Conservation (phyloP, 92 coral and sea anemone species). For the Paramuricea clavata region DNA sequence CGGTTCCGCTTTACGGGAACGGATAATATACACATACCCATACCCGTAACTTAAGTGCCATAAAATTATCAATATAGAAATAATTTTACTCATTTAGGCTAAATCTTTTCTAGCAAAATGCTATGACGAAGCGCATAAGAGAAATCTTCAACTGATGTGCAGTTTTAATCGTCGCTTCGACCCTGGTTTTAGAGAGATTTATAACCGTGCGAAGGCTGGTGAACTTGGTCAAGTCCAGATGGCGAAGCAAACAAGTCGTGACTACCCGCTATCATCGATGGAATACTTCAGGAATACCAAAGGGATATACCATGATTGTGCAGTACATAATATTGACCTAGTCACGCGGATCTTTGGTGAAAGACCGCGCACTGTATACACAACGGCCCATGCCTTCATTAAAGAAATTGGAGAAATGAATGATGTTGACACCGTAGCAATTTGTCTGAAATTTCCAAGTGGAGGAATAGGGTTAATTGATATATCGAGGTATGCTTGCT, state of each 20-base stretch:
- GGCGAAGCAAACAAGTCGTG: slow-evolving; percentile 84
- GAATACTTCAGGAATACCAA: slow-evolving; percentile 76
- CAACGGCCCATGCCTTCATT: slow-evolving; percentile 79
- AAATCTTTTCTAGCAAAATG: slow-evolving; percentile 69
- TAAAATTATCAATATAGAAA: no score
- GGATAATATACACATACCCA: no score
- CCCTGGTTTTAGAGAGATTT: slow-evolving; percentile 69
- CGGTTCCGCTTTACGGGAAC: no score
- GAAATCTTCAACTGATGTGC: slow-evolving; percentile 72
- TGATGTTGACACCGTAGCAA: slow-evolving; percentile 88
- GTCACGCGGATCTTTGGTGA: slow-evolving; percentile 82
- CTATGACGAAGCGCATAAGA: slow-evolving; percentile 78
- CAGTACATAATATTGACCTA: slow-evolving; percentile 86
- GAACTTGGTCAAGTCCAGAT: slow-evolving; percentile 79
- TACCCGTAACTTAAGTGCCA: no score
- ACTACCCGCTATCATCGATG: slow-evolving; percentile 72
- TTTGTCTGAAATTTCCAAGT: slow-evolving; percentile 87
- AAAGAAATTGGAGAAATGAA: slow-evolving; percentile 69
- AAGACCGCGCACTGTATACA: slow-evolving; percentile 78
- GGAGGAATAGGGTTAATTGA: slow-evolving; percentile 83
- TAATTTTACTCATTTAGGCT: no score
- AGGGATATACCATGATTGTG: slow-evolving; percentile 91
- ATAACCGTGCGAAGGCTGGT: slow-evolving; percentile 61
- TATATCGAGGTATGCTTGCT: slow-evolving; percentile 78
- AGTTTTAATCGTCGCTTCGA: slow-evolving; percentile 94